Conservation (phyloP, 2,113 vertebrate genomes). For the Pseudopipra pipra region DNA sequence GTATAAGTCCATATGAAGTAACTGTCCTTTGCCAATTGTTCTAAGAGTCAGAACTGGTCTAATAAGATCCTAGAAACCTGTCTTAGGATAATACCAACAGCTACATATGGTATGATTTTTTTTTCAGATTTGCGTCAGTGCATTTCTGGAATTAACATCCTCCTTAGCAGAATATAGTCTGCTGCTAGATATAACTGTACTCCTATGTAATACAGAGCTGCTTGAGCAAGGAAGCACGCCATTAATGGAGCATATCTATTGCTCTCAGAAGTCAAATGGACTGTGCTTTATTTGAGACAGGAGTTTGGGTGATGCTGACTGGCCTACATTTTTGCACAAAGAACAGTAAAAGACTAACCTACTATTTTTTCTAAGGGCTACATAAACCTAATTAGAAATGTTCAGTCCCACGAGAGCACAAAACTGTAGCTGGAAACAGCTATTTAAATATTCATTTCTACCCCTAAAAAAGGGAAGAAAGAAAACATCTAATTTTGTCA, state of each 20-base stretch:
- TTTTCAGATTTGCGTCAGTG: neutral
- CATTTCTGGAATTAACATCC: neutral
- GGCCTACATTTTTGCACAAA: conserved; percentile 38
- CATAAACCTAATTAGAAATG: conserved; percentile 60
- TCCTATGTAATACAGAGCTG: neutral
- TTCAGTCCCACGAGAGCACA: conserved; percentile 14
- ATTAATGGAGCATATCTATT: conserved; percentile 18
- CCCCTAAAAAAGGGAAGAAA: neutral
- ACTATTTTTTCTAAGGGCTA: conserved; percentile 55
- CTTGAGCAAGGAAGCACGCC: conserved; percentile 33
- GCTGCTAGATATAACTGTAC: neutral
- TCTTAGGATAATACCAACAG: neutral
- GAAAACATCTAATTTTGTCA: neutral
- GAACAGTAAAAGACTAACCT: conserved; percentile 13
- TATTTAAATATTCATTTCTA: conserved; percentile 66
- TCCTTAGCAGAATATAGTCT: conserved; percentile 1
- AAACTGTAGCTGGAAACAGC: conserved; percentile 35
- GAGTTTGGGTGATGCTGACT: conserved; percentile 39
- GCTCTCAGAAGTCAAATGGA: neutral
- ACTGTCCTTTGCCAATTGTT: neutral
- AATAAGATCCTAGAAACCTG: neutral
- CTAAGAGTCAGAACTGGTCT: neutral
- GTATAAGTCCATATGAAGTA: neutral
- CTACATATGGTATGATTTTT: neutral
- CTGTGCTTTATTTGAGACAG: conserved; percentile 6